Base-by-base conservation (phyloP, 2,888 invertebrate species). In the Netelia fuscicornis region DNA sequence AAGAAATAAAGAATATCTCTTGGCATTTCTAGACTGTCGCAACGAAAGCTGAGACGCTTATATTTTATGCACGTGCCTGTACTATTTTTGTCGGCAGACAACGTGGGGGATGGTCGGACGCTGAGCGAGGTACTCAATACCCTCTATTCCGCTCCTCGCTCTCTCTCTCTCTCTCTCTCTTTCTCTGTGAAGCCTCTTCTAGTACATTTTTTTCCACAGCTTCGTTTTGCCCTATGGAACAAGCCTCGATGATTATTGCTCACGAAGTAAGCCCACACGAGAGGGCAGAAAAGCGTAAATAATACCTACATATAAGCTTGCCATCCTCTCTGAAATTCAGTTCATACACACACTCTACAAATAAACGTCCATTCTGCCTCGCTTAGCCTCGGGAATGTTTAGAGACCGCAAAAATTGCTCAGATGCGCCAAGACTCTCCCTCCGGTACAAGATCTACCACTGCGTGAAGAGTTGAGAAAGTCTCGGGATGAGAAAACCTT, bases 21-120 rank as follows among this genome's bases (percentile, higher is more conserved):
- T 77, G 77, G 56, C 81, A 77, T 84, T 81, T 77, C 3, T 13
- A 72, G 23, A 76, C 42, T 80, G 64, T 60, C 6, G 56, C 52
- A 67, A 68, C 17, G 52, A 60, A 70, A 64, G 23, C 48, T 37
- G 20, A 78, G 20, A 23, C 23, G 70, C 52, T 9, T 17, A 13
- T 42, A 67, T 60, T 48, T 77, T 42, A 58, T 58, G 48, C 11
- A 17, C 58, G 64, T 44, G 71, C 42, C 70, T 71, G 23, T 11
- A 20, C 52, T 77, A 77, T 78, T 67, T 65, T 58, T 72, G 67
- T 52, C 48, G 10, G 48, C 23, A 64, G 48, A 81, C 78, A 62
- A 75, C 78, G 75, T 79, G 85, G 81, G 79, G 79, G 81, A 79
- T 60, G 52, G 25, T 56, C 56, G 30, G 42, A 64, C 67, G 30